Base-by-base conservation (phyloP, 1,140 invertebrate species). In the Meloidogyne floridensis region DNA sequence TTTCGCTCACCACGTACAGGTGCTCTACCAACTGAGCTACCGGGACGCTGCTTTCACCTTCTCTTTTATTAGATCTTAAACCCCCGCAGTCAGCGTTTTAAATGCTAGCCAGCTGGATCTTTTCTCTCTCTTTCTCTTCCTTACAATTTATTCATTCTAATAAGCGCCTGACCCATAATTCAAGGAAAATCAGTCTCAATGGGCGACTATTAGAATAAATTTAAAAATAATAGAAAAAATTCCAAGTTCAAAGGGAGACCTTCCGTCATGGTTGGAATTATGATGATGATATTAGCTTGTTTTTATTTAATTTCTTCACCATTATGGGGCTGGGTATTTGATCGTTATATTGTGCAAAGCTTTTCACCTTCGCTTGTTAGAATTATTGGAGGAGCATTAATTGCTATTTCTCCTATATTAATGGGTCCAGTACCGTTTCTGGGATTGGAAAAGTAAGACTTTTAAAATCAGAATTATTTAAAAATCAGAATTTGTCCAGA, bases 351-450 rank as follows among this genome's bases (percentile, higher is more conserved):
- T 32, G 10, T 11, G 2, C 43, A 78, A 20, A n/a, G 15, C 9
- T 51, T 78, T 7, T 69, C 47, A 5, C 76, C 76, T 43, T 51
- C 70, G 2, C n/a, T 78, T 42, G 15, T 78, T 11, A 65, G 47
- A 42, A 10, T 15, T 20, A 54, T 47, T 56, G 56, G 47, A 47
- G 76, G 56, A 78, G n/a, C 18, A 70, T 59, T 32, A 15, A 59
- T 59, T 47, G n/a, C 10, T 70, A 78, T 59, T 47, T 42, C 59
- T 65, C 59, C n/a, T 65, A n/a, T 78, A n/a, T 15, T 78, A 11
- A 78, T 78, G 76, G 76, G 76, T 13, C 76, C 76, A 54, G 42
- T 56, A 5, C 76, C 76, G 0, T 43, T 78, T 59, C n/a, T 78
- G 5, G 76, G 76, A 1, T 65, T 78, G 54, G 11, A 59, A 20